These are phyloP conservation scores for Zaprionus vittiger DNA, from an alignment of 1,140 invertebrate genomes.

Conservation along the genomic window DNA sequence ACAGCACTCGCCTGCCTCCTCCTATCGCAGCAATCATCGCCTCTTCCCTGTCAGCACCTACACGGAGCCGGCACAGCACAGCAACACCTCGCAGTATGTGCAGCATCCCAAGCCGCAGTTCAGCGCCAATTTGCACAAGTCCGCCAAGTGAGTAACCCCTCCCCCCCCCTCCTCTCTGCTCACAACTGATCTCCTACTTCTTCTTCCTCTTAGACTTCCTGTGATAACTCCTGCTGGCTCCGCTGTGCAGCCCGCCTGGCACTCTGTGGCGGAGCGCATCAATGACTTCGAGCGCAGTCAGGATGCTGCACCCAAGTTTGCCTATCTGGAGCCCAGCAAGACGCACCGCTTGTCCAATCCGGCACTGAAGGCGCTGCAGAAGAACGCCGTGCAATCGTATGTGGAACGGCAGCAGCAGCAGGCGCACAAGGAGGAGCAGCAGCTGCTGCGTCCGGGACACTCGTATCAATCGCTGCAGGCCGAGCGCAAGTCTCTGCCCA, in stretches of 20 bases:
- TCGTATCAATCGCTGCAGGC: constrained; percentile 49
- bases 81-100: constrained; percentile 82
- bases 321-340: constrained; percentile 91
- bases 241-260: constrained; percentile 80
- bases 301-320: constrained; percentile 86
- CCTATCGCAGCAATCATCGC: constrained; percentile 84
- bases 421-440: constrained; percentile 68
- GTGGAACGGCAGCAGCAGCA: constrained; percentile 90
- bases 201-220: constrained; percentile 55
- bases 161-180: too few species aligned
- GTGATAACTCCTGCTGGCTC: constrained; percentile 75
- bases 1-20: constrained; percentile 46
- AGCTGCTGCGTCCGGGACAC: constrained; percentile 59
- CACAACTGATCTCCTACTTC: not conserved
- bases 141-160: constrained; percentile 61
- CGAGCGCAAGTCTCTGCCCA: constrained; percentile 75
- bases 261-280: constrained; percentile 91
- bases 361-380: constrained; percentile 93
- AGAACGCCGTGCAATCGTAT: constrained; percentile 93
- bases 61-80: constrained; percentile 85
- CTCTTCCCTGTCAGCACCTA: constrained; percentile 87
- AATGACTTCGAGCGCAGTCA: constrained; percentile 88
- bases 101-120: constrained; percentile 81
- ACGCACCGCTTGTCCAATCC: constrained; percentile 90
- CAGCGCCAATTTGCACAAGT: constrained; percentile 73